Conservation (phyloP, 1,140 invertebrate genomes). For the Leguminivora glycinivorella region DNA sequence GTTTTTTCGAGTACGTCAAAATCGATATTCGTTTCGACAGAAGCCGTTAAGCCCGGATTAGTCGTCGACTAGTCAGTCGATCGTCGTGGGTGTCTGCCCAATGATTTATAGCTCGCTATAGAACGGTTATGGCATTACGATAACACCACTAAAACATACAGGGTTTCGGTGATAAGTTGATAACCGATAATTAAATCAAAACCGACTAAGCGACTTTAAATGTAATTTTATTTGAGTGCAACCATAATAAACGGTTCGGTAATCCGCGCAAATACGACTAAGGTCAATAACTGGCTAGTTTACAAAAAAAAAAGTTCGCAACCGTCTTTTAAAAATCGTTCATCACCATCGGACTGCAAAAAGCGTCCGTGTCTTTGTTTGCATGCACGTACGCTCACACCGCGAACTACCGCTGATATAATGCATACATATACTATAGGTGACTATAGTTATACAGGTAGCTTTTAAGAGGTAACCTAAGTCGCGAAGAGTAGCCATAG, state of each 20-base stretch:
- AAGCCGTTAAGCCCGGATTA: constrained; percentile 57
- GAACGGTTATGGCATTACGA: constrained; percentile 47
- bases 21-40: constrained; percentile 48
- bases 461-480: constrained; percentile 20
- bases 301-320: too few species aligned
- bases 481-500: constrained; percentile 24
- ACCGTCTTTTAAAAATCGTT: constrained; percentile 14
- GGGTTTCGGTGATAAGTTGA: constrained; percentile 30
- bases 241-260: neutral
- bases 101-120: constrained; percentile 55
- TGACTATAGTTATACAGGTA: constrained; percentile 11
- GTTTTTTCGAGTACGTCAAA: constrained; percentile 42
- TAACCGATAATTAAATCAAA: constrained; percentile 34
- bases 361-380: constrained; percentile 22
- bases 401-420: neutral
- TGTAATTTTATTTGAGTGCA: neutral
- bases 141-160: constrained; percentile 40
- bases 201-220: constrained; percentile 6
- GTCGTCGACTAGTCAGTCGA: constrained; percentile 42
- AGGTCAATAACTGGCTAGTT: too few species aligned
- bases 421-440: constrained; percentile 4
- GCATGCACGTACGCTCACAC: constrained; percentile 23
- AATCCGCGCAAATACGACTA: neutral
- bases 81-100: constrained; percentile 61
- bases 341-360: neutral